Evolutionary conservation across 2,888 invertebrate genomes (phyloP), one percentile per base, ranked within the genome.

Genomic region (Cryptocephalus moraei): DNA sequence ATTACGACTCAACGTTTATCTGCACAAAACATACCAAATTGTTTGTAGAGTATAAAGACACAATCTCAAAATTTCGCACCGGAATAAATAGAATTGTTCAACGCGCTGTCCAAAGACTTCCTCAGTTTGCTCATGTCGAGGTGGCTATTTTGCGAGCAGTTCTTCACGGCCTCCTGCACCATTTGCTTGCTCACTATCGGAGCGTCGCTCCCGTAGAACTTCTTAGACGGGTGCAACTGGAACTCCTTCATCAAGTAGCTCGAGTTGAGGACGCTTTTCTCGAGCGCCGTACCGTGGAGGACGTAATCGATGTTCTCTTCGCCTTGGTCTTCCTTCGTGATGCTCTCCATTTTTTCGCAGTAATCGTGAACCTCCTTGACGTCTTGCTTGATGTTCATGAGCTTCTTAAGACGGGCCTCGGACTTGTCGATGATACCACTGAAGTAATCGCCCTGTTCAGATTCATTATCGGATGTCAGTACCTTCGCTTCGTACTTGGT

Each of bases 171-270:
- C 12, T 31, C 13, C 40, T 40, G 31, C n/a, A 40, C 13, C 40
- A 22, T 40, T 10, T 13, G n/a, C 12, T 40, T 40, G 11, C 40
- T 40, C 40, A 22, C 31, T 33, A 13, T 22, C 6, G 10, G n/a
- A 13, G 33, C 4, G 4, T 36, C 39, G 9, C 22, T 39, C 12
- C 46, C 48, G 9, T 32, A 43, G 12, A 48, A 48, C 6, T 32
- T 42, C 34, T 45, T 9, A 39, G 49, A 31, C 11, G 49, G 41
- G 41, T 53, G 46, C 8, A 56, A 44, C 12, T 57, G 51, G 40
- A 64, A 66, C 47, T 62, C 61, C 49, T 62, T 64, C 53, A 55
- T 59, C 39, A 66, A 51, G 51, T 54, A 66, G 33, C 56, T 54
- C 0, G 66, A 66, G 50, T 60, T 61, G 33, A 58, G 12, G 10